phyloP scores from a whole-genome alignment of 1,140 invertebrate genomes.

The Conopomorpha cramerella region DNA sequence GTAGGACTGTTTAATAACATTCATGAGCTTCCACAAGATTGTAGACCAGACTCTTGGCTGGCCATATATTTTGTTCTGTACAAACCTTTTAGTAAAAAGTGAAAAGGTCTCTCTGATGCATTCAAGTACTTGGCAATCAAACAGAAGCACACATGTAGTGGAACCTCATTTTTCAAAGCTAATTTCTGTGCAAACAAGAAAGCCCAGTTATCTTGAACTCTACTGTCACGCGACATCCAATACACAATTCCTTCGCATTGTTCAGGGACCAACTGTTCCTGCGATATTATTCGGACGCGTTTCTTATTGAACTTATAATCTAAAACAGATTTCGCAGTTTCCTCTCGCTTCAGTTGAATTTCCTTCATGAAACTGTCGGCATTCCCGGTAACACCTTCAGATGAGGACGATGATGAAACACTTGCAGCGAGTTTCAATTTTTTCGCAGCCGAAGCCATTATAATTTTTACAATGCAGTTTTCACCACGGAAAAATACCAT shows the following conservation, averaged over 20 bases:
- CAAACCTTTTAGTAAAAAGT: conserved; percentile 76
- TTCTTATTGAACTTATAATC: conserved; percentile 83
- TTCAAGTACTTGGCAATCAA: conserved; percentile 80
- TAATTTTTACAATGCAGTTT: too few relatives aligned
- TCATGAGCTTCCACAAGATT: not conserved
- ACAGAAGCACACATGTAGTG: conserved; percentile 85
- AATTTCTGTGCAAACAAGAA: conserved; percentile 84
- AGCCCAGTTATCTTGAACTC: conserved; percentile 93
- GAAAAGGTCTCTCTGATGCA: conserved; percentile 82
- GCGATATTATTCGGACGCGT: conserved; percentile 71
- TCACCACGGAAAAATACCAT: too few relatives aligned
- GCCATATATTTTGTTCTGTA: not conserved
- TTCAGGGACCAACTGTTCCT: conserved; percentile 68
- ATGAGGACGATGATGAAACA: conserved; percentile 9
- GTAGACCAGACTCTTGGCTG: not conserved
- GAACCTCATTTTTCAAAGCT: conserved; percentile 80
- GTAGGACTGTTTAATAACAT: not conserved
- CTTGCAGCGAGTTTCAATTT: conserved; percentile 23
- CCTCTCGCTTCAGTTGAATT: conserved; percentile 44
- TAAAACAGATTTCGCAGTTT: conserved; percentile 63
- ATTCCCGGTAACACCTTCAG: conserved; percentile 5
- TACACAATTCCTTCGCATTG: conserved; percentile 74
- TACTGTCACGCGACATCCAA: conserved; percentile 88
- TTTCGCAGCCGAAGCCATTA: conserved; percentile 39
- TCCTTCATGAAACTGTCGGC: conserved; percentile 30